These are phyloP conservation scores for Halcyon leucocephala DNA, from an alignment of 2,797 vertebrate genomes.

Conservation along the genomic window DNA sequence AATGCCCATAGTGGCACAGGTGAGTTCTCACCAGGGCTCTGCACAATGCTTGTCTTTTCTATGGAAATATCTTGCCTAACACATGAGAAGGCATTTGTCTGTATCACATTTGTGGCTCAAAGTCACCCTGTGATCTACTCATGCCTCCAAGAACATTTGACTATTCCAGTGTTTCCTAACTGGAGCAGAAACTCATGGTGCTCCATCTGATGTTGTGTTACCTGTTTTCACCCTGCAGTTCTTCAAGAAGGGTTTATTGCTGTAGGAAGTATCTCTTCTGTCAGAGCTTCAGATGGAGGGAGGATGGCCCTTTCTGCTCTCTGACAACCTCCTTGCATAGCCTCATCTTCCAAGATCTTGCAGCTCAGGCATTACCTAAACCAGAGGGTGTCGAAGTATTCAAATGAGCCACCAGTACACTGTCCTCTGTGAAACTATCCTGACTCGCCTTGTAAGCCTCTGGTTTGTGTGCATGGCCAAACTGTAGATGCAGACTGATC, in stretches of 20 bases:
- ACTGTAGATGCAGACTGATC: background rate
- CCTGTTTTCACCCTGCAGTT: no score
- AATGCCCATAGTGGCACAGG: background rate
- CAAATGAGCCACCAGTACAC: background rate
- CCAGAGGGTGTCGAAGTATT: background rate
- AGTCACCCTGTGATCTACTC: background rate
- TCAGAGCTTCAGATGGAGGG: no score
- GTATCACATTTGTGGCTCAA: background rate
- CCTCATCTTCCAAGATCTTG: background rate
- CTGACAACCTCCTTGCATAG: background rate
- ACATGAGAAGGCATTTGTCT: background rate
- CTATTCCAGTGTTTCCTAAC: no score
- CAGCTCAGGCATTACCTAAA: background rate
- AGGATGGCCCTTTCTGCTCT: background rate
- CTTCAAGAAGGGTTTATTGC: no score
- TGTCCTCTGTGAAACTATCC: background rate
- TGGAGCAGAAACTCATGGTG: no score
- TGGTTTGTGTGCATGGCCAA: background rate
- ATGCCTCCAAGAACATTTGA: no score
- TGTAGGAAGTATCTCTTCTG: no score
- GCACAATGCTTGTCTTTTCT: background rate
- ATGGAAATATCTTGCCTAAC: background rate
- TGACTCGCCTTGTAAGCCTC: background rate
- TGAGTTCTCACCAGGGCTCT: background rate
- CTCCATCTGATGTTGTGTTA: no score